Evolutionary conservation across 1,140 invertebrate species (phyloP), one percentile per base, ranked within the genome.

Genomic region (Mercenaria mercenaria): DNA sequence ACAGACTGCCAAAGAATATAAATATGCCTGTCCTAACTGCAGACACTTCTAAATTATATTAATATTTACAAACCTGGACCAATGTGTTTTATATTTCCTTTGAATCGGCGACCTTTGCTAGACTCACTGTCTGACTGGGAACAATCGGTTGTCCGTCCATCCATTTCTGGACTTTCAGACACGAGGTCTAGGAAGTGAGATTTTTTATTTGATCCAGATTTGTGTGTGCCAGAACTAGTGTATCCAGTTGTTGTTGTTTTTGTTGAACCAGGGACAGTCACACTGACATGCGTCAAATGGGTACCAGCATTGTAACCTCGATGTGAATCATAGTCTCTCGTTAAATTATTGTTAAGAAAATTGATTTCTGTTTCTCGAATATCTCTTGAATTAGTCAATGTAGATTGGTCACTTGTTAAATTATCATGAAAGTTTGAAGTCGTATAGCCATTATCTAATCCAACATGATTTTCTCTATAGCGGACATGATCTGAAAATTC

Each of bases 291-390:
- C 20, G 88, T 89, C 41, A 89, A 76, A 20, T 67, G 29, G 37
- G 15, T 3, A 43, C 67, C 69, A 37, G 26, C 34, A 83, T 52
- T 43, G 34, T 61, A 2, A 10, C 41, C 50, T 15, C 20, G 8
- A 8, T 47, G 50, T 2, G 64, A 11, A 26, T 81, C 59, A 47
- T 47, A 32, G 47, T 89, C 69, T 29, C 69, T 67, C 26, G 88
- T 89, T 29, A 89, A 76, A 74, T 89, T 74, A 59, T 89, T 89
- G 74, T 89, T 89, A 20, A 89, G 56, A 37, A 89, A 89, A 52
- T 84, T 83, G 23, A 89, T 89, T 18, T 89, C 79, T 20, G 88
- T 89, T 76, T 89, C 88, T 34, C 88, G 43, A 61, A 89, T 89
- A 32, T 89, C 88, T 34, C 80, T 64, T 4, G 88, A 89, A 77